Conservation (phyloP, 2,888 invertebrate species). For the Mythimna loreyi region DNA sequence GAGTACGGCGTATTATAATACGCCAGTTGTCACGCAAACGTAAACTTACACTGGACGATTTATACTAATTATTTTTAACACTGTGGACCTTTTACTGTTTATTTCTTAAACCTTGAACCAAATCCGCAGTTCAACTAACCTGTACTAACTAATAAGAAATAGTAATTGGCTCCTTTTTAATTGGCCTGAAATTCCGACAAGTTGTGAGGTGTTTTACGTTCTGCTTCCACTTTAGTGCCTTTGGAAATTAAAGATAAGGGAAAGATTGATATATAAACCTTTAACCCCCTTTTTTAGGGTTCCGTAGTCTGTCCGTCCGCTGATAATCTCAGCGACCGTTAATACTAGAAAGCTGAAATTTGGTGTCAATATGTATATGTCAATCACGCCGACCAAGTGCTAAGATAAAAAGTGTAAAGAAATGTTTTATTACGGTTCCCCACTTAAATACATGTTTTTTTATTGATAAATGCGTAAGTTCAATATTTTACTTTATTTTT, state of each 20-base stretch:
- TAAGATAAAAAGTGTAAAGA: no score
- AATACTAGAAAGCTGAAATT: no score
- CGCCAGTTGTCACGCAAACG: constrained; percentile 56
- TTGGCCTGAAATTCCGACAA: constrained; percentile 32
- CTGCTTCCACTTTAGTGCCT: not conserved
- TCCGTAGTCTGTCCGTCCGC: no score
- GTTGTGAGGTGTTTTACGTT: not conserved
- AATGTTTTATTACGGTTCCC: no score
- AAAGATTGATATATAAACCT: not conserved
- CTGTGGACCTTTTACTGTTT: constrained; percentile 8
- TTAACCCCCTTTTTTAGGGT: no score
- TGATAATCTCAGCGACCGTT: no score
- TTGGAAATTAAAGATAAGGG: not conserved
- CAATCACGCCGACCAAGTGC: no score
- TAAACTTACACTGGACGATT: constrained; percentile 36
- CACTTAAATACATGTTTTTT: no score
- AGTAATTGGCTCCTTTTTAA: constrained; percentile 43
- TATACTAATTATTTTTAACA: constrained; percentile 51
- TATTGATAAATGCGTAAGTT: no score
- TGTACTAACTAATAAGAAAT: constrained; percentile 32
- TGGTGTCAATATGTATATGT: no score
- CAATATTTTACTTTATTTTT: no score
- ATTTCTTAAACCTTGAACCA: constrained; percentile 51
- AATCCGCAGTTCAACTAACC: constrained; percentile 44
- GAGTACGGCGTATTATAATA: constrained; percentile 36